Base-by-base conservation (phyloP, 2,888 invertebrate species). In the Pogonocherus hispidulus region DNA sequence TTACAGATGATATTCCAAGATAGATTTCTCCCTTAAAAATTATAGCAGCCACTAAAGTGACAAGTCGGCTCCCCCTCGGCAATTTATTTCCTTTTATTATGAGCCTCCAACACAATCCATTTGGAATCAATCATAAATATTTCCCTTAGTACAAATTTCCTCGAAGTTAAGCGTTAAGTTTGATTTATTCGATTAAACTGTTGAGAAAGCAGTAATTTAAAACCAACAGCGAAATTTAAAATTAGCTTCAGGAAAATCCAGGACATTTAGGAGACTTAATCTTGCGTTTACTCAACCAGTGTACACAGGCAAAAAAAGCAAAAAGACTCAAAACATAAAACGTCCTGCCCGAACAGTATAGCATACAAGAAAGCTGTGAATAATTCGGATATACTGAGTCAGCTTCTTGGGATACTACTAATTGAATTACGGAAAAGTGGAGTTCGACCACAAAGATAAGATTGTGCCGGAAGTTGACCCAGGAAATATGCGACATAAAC, bases 401-500 rank as follows among this genome's bases (percentile, higher is more conserved):
- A 55, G 55, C 55, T 37, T 14, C 37, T 41, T 52, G 49, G 55
- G 35, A 32, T 55, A 55, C 55, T 55, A 37, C 55, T 35, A 37
- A 55, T 55, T 55, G 37, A 55, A 55, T 55, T 37, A 55, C 55
- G 55, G 55, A 20, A 55, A 35, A 37, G 37, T 55, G 20, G 37
- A 41, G 20, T 55, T 35, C 20, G 18, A 37, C 66, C 60, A 46
- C 66, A 52, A 54, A 66, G 66, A 66, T 66, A 66, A 59, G 59
- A 66, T 66, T 66, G 60, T 66, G 60, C 59, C 66, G 66, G 60
- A 66, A 60, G 60, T 59, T 60, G 66, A 66, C 66, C 66, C 66
- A 35, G 54, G 46, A 54, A 66, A 66, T 60, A 60, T 44, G 52
- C 52, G 44, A 44, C 60, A 66, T 66, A 60, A 60, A 66, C 37